These are phyloP conservation scores for Plebejus argus DNA, from an alignment of 2,888 invertebrate species.

Conservation along the genomic window DNA sequence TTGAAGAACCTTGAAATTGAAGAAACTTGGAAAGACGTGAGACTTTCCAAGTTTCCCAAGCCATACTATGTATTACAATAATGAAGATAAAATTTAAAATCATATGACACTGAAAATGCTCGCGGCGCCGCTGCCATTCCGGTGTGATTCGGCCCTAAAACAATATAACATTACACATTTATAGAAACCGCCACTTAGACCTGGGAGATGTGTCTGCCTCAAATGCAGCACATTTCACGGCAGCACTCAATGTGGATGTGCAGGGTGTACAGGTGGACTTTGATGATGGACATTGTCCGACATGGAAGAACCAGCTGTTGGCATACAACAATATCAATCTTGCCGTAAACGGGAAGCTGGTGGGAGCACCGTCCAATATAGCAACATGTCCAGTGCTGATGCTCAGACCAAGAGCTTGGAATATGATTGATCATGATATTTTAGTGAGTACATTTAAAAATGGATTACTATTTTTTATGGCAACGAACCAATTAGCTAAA, in stretches of 20 bases:
- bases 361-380: conserved; percentile 74
- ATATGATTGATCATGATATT: conserved; percentile 85
- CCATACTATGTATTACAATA: no score
- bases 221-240: conserved; percentile 78
- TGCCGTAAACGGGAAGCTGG: conserved; percentile 76
- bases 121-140: no score
- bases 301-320: conserved; percentile 84
- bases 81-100: no score
- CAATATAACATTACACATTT: neutral
- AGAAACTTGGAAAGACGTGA: no score
- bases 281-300: conserved; percentile 88
- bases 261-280: conserved; percentile 85
- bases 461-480: no score
- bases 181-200: conserved; percentile 82
- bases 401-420: conserved; percentile 87
- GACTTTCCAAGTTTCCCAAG: no score
- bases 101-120: no score
- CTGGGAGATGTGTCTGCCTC: conserved; percentile 84
- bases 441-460: conserved; percentile 56
- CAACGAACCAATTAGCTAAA: no score
- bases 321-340: conserved; percentile 82
- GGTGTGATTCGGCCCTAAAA: no score
- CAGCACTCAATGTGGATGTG: conserved; percentile 77
- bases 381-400: conserved; percentile 82
- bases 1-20: no score